phyloP scores from a whole-genome alignment of 2,797 vertebrate genomes.

The Spea hammondii region DNA sequence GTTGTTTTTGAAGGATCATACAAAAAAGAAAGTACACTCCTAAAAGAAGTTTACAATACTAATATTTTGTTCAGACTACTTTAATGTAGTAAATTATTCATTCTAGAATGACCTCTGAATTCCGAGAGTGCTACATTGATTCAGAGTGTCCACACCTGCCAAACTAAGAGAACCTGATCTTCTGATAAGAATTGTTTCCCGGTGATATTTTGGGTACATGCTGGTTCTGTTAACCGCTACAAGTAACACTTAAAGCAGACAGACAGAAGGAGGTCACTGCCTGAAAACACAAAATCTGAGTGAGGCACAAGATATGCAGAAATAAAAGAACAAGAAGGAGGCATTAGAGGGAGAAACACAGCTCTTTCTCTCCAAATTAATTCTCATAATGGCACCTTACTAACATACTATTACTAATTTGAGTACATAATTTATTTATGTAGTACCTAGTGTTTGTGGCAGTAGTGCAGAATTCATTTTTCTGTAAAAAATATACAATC shows the following conservation, averaged over 20 bases:
- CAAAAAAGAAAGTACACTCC: too few species aligned
- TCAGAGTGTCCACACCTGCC: conserved; percentile 7
- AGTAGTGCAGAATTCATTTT: too few species aligned
- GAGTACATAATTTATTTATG: too few species aligned
- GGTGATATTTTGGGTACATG: conserved; percentile 24
- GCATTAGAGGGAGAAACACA: background rate
- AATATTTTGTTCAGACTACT: background rate
- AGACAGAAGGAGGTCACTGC: conserved; percentile 35
- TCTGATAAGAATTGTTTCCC: conserved; percentile 23
- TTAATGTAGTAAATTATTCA: conserved; percentile 3
- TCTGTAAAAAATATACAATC: too few species aligned
- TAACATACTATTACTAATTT: too few species aligned
- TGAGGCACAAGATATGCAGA: conserved; percentile 9
- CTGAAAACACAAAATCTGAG: background rate
- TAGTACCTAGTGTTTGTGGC: too few species aligned
- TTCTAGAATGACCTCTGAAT: conserved; percentile 28
- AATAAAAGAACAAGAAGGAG: background rate
- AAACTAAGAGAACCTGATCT: conserved; percentile 22
- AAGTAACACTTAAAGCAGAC: conserved; percentile 19
- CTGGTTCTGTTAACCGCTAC: conserved; percentile 10
- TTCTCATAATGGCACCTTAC: background rate
- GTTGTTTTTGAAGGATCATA: too few species aligned
- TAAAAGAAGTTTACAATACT: background rate
- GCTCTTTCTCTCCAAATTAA: background rate
- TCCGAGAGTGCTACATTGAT: background rate